Conservation (phyloP, 2,113 vertebrate species). For the Entomyzon cyanotis region DNA sequence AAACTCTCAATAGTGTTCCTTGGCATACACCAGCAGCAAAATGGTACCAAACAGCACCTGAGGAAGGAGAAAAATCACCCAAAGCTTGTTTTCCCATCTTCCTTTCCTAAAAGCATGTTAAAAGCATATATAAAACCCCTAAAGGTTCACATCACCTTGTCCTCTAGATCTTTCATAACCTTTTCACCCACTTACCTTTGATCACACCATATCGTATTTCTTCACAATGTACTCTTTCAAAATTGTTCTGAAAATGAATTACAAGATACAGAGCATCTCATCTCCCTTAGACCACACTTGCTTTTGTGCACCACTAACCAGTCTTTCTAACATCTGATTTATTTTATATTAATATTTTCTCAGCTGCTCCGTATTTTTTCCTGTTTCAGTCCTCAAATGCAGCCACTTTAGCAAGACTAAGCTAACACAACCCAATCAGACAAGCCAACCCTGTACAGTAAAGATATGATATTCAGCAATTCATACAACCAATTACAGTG, state of each 20-base stretch:
- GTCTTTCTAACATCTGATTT: not conserved
- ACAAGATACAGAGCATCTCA: not conserved
- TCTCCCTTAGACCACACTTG: not conserved
- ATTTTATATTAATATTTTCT: not conserved
- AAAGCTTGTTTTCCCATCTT: not conserved
- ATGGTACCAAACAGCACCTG: rapidly evolving
- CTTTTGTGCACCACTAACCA: not conserved
- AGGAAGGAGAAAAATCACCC: not conserved
- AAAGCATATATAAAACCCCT: not conserved
- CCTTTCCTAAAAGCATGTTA: not conserved
- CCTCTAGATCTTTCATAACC: not conserved
- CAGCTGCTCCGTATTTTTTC: not conserved
- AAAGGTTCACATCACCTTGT: not conserved
- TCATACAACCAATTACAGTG: not conserved
- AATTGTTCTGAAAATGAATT: not conserved
- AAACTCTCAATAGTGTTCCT: not conserved
- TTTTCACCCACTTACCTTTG: not conserved
- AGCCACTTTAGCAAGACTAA: not conserved
- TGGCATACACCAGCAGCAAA: not conserved
- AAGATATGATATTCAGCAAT: not conserved
- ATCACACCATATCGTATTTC: not conserved
- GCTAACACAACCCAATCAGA: not conserved
- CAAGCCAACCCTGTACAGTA: not conserved
- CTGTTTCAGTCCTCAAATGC: not conserved
- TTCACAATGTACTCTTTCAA: not conserved